phyloP scores from a whole-genome alignment of 2,113 vertebrate species.

The Brachypodius melanocephalos region DNA sequence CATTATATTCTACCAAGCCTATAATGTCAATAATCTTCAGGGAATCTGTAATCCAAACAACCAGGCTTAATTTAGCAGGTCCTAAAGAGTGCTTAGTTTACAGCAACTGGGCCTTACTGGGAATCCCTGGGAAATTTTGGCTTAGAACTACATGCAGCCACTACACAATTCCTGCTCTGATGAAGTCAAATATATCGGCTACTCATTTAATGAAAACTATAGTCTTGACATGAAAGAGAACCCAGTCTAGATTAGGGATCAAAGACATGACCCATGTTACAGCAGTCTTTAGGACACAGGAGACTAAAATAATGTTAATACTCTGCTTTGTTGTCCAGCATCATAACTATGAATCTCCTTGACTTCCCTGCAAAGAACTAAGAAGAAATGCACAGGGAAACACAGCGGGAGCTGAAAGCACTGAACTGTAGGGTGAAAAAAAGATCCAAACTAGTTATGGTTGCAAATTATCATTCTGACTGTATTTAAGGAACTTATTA shows the following conservation, averaged over 20 bases:
- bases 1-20: neutral
- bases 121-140: neutral
- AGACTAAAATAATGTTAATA: neutral
- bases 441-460: neutral
- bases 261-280: neutral
- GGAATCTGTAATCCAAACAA: neutral
- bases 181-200: neutral
- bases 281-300: neutral
- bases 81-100: neutral
- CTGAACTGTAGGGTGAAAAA: neutral
- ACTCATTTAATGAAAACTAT: neutral
- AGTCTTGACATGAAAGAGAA: neutral
- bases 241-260: neutral
- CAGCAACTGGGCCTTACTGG: neutral
- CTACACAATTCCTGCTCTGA: neutral
- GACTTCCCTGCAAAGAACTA: neutral
- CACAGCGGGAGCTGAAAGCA: neutral
- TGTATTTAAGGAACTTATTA: neutral
- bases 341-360: neutral
- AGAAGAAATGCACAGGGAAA: neutral
- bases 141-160: neutral
- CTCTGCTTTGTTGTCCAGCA: neutral
- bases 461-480: neutral
- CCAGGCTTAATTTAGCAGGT: neutral
- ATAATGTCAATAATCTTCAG: neutral